These are phyloP conservation scores for Sacculina carcini DNA, from an alignment of 2,888 invertebrate genomes.

Conservation along the genomic window DNA sequence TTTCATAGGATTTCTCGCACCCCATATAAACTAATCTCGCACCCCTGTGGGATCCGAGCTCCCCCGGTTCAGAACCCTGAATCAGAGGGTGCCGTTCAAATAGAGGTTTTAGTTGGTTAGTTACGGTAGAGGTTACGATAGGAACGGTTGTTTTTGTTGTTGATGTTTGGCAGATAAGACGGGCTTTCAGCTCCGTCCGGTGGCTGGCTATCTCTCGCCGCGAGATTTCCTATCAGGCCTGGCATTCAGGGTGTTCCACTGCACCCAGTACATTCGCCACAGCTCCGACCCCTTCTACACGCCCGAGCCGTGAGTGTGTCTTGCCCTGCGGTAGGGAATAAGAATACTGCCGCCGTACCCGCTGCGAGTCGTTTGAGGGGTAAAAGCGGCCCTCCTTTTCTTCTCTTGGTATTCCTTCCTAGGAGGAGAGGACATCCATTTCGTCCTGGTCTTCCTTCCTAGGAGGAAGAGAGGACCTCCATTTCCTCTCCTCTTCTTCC, in stretches of 20 bases:
- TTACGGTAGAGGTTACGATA: too few species aligned
- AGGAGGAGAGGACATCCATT: not conserved
- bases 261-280: slow-evolving; percentile 79
- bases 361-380: not conserved
- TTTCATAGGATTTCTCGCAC: too few species aligned
- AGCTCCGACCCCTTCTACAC: slow-evolving; percentile 93
- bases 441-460: not conserved
- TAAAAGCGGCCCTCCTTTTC: not conserved
- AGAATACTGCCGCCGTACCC: too few species aligned
- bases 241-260: slow-evolving; percentile 55
- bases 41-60: too few species aligned
- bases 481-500: too few species aligned
- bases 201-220: slow-evolving; percentile 54
- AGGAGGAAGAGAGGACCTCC: too few species aligned
- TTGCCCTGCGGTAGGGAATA: too few species aligned
- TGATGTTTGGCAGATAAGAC: slow-evolving; percentile 34
- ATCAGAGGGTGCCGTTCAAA: too few species aligned
- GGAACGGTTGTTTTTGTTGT: not conserved
- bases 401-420: not conserved
- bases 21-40: too few species aligned
- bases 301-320: slow-evolving; percentile 68
- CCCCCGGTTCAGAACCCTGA: too few species aligned
- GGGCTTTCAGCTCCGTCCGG: slow-evolving; percentile 81
- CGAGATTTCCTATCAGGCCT: slow-evolving; percentile 56
- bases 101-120: not conserved